Base-by-base conservation (phyloP, 2,888 invertebrate species). In the Caenorhabditis macrosperma region DNA sequence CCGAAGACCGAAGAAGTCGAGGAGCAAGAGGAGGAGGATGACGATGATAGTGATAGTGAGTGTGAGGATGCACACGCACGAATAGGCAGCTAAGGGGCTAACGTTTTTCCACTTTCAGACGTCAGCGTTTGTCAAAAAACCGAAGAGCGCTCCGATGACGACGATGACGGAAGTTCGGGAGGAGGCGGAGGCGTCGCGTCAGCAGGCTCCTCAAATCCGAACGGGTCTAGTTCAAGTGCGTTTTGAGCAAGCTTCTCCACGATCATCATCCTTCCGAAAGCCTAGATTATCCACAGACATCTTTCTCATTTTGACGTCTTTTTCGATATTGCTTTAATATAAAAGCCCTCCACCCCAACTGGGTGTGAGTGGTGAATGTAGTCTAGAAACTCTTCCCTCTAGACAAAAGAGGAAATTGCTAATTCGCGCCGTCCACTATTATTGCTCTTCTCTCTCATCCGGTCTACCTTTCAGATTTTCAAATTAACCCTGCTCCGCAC, bases 71-170 rank as follows among this genome's bases (percentile, higher is more conserved):
- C 1, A n/a, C n/a, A n/a, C n/a, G n/a, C n/a, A n/a, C n/a, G n/a
- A n/a, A n/a, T n/a, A n/a, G n/a, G n/a, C n/a, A n/a, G n/a, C n/a
- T n/a, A n/a, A n/a, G 28, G 20, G 22, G n/a, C 17, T 41, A 26
- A 12, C 17, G n/a, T 54, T 54, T 35, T 35, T 7, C 15, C 22
- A 46, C 24, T 63, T 83, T 46, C 59, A 83, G 83, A 81, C 59
- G 78, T 83, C 41, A 81, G 81, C 26, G 71, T 78, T 48, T 83
- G 83, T 77, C 83, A 83, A 52, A 79, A 75, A 75, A 82, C 75
- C 1, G 78, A 72, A 22, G 81, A 77, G 26, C 77, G 74, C 24
- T 81, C 81, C 15, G 83, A 82, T 52, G 83, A 83, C 55, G 83
- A 83, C 63, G 81, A 81, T 66, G 75, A 74, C 44, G 67, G 50